These are phyloP conservation scores for Artibeus lituratus DNA, from an alignment of 2,797 vertebrate genomes.

Conservation along the genomic window DNA sequence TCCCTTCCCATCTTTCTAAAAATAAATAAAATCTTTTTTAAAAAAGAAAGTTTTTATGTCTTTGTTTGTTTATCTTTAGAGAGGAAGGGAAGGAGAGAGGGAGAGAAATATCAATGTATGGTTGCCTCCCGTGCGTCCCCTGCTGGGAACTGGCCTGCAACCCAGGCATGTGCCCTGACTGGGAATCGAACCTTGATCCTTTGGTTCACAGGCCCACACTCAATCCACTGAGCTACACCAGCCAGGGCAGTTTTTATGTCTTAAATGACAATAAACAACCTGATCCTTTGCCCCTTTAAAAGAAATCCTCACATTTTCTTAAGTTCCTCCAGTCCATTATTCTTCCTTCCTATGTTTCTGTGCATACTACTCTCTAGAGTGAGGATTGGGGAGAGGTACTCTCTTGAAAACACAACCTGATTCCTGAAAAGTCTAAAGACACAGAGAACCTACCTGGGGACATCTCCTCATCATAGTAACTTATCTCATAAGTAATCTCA, in stretches of 20 bases:
- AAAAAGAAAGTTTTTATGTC: too few relatives aligned
- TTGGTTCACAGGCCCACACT: too few relatives aligned
- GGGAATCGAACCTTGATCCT: too few relatives aligned
- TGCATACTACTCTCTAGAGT: not conserved
- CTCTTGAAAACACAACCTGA: constrained; percentile 12
- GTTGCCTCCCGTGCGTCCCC: too few relatives aligned
- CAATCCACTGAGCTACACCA: too few relatives aligned
- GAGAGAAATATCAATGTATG: too few relatives aligned
- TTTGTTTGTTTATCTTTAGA: too few relatives aligned
- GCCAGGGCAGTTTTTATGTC: not conserved
- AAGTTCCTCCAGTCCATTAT: not conserved
- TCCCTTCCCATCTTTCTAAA: too few relatives aligned
- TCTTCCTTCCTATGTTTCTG: not conserved
- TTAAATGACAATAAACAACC: constrained; percentile 21
- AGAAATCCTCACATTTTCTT: constrained; percentile 12
- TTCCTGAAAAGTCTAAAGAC: not conserved
- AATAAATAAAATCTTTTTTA: too few relatives aligned
- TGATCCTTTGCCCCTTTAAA: constrained; percentile 5
- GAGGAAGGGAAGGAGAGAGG: too few relatives aligned
- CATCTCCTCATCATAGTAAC: not conserved
- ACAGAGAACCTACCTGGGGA: not conserved
- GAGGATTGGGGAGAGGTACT: not conserved
- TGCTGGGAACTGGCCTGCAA: too few relatives aligned
- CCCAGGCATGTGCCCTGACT: too few relatives aligned
- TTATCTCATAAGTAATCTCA: not conserved